Evolutionary conservation across 2,888 invertebrate genomes (phyloP).

Genomic region (Pandemis corylana): DNA sequence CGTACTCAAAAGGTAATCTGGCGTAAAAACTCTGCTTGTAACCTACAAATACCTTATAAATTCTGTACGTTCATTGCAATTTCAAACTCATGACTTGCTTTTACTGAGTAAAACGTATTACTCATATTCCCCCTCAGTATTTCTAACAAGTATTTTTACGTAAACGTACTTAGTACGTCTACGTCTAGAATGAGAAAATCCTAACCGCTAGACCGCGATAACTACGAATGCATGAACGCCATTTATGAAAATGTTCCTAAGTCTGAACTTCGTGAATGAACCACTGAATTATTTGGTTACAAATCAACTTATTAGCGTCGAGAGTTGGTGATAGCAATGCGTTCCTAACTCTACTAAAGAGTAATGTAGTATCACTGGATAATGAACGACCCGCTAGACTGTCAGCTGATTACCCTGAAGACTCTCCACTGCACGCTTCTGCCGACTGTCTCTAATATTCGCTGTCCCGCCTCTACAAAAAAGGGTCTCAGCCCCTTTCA

Average conservation of each 20-base stretch:
- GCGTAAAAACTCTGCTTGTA: too few species aligned
- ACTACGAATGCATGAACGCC: constrained; percentile 29
- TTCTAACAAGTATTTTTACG: background rate
- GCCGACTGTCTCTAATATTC: too few species aligned
- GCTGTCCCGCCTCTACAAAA: too few species aligned
- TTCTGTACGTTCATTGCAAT: too few species aligned
- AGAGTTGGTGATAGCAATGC: background rate
- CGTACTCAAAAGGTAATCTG: too few species aligned
- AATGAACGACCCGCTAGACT: background rate
- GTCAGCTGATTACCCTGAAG: too few species aligned
- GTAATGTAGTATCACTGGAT: background rate
- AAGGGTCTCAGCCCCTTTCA: too few species aligned
- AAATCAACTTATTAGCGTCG: constrained; percentile 32
- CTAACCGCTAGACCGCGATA: constrained; percentile 20
- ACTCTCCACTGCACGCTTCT: too few species aligned
- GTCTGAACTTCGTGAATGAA: constrained; percentile 21
- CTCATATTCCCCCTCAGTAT: too few species aligned
- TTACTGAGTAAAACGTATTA: too few species aligned
- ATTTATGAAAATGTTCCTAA: constrained; percentile 28
- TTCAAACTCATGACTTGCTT: too few species aligned
- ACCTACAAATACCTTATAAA: too few species aligned
- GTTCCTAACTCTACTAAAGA: background rate
- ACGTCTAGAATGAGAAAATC: constrained; percentile 6
- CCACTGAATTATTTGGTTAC: constrained; percentile 34
- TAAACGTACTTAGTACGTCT: background rate